Evolutionary conservation across 2,888 invertebrate genomes (phyloP).

Genomic region (Phyllotreta striolata): DNA sequence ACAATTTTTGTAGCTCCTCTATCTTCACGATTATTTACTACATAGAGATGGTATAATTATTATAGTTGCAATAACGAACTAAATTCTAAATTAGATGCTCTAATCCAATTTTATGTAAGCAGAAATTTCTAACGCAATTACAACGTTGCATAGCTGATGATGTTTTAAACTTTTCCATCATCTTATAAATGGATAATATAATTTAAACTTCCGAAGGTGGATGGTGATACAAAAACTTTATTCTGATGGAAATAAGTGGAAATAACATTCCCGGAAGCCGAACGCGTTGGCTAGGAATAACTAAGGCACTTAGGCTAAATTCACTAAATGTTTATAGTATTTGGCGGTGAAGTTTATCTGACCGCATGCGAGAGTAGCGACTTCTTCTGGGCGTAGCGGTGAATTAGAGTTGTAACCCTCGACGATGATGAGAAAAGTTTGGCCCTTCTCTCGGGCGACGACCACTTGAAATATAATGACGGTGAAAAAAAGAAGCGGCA

Average conservation of each 20-base stretch:
- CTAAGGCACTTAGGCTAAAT: conserved; percentile 20
- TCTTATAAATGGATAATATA: too few relatives aligned
- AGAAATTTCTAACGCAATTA: too few relatives aligned
- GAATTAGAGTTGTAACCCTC: conserved; percentile 31
- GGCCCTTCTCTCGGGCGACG: conserved; percentile 28
- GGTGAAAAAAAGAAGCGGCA: conserved; percentile 21
- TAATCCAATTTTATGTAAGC: too few relatives aligned
- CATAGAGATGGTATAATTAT: too few relatives aligned
- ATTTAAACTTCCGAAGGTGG: neutral
- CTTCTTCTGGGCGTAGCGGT: conserved; percentile 26
- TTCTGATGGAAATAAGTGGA: neutral
- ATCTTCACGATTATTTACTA: too few relatives aligned
- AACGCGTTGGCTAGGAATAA: conserved; percentile 13
- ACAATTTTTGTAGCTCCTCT: too few relatives aligned
- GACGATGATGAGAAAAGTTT: conserved; percentile 32
- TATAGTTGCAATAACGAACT: too few relatives aligned
- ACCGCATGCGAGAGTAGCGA: conserved; percentile 26
- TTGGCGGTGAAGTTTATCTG: conserved; percentile 28
- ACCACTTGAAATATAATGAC: conserved; percentile 33
- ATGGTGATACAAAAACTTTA: neutral
- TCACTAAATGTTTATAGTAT: conserved; percentile 30
- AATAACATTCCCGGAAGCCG: neutral
- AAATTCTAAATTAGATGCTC: too few relatives aligned
- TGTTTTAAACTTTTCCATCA: too few relatives aligned
- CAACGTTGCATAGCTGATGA: too few relatives aligned